Evolutionary conservation across 2,797 vertebrate species (phyloP).

Genomic region (Acanthiza pusilla): DNA sequence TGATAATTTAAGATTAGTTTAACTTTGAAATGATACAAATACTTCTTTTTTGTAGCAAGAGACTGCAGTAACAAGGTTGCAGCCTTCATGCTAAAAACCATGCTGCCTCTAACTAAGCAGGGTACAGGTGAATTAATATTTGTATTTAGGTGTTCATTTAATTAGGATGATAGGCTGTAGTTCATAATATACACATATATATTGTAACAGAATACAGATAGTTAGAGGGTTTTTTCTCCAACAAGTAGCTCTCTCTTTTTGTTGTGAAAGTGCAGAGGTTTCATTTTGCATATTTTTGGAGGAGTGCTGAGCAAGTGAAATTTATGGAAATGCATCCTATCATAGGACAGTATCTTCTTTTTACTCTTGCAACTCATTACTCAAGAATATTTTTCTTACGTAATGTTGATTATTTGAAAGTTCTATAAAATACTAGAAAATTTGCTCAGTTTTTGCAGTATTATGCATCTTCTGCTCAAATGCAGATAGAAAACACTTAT

Average conservation of each 20-base stretch:
- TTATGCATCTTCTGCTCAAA: neutral
- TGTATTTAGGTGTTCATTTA: neutral
- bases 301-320: neutral
- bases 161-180: neutral
- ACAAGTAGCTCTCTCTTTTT: neutral
- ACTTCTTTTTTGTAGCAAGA: neutral
- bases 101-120: neutral
- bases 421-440: neutral
- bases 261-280: neutral
- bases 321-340: neutral
- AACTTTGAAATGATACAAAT: neutral
- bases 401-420: neutral
- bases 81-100: rapidly evolving
- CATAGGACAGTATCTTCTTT: neutral
- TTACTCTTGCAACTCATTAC: neutral
- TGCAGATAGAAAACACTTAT: neutral
- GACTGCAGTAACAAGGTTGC: neutral
- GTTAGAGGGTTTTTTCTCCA: neutral
- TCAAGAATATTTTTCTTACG: neutral
- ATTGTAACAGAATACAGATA: neutral
- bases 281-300: neutral
- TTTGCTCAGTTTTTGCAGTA: neutral
- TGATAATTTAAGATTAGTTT: neutral
- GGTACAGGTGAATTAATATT: neutral
- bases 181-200: neutral